A percentile compares a stretch with the other conserved stretches of the same genome.
These are phyloP conservation scores for Patiria pectinifera DNA, from an alignment of 53 echinoderm and acorn worm genomes.

Conservation along the genomic window DNA sequence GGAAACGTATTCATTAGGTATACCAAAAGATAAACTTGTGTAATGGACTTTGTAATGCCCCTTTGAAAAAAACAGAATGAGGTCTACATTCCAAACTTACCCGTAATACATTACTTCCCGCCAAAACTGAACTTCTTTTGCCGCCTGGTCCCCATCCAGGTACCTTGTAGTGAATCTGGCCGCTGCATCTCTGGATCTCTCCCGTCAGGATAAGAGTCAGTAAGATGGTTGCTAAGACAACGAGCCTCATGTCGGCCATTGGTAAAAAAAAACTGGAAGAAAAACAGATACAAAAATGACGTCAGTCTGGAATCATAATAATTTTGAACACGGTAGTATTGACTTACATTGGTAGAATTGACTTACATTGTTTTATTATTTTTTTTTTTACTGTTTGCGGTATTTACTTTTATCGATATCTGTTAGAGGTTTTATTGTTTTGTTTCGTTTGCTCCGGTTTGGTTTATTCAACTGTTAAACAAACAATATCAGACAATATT, in stretches of 20 bases:
- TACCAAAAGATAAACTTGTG: background rate
- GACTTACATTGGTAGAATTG: too few species aligned
- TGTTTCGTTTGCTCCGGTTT: too few species aligned
- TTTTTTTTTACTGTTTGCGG: too few species aligned
- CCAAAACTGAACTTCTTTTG: slow-evolving; percentile 52
- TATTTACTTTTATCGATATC: too few species aligned
- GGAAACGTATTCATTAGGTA: too few species aligned
- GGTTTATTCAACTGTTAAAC: too few species aligned
- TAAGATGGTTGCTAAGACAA: slow-evolving; percentile 14
- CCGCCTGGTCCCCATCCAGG: slow-evolving; percentile 60
- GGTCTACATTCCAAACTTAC: background rate
- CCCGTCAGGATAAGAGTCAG: slow-evolving; percentile 20
- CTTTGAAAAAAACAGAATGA: background rate
- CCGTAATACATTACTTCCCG: slow-evolving; percentile 39
- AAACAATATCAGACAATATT: too few species aligned
- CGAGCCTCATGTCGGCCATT: slow-evolving; percentile 49
- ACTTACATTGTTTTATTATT: too few species aligned
- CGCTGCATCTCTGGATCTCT: slow-evolving; percentile 35
- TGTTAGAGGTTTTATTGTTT: too few species aligned
- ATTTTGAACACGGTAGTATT: too few species aligned
- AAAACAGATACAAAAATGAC: background rate
- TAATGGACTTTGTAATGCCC: background rate
- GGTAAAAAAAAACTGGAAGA: background rate
- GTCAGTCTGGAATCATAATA: background rate
- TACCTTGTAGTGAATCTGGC: slow-evolving; percentile 50